phyloP scores from a whole-genome alignment of 2,113 vertebrate genomes.

The Mastomys coucha region DNA sequence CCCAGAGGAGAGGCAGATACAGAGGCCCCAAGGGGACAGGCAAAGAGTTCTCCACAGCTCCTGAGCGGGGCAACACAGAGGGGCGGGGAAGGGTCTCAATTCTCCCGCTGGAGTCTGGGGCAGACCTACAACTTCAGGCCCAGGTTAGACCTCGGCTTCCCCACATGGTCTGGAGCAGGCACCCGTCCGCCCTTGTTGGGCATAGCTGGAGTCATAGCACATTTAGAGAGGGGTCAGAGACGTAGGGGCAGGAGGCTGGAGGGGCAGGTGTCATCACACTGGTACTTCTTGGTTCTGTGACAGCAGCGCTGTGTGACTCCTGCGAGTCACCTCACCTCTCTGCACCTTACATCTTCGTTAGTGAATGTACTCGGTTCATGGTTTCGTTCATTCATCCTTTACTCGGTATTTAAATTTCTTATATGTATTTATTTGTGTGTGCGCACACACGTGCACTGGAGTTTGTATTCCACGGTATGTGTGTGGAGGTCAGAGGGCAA shows the following conservation, averaged over 20 bases:
- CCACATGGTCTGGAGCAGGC: background rate
- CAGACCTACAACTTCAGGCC: too few relatives aligned
- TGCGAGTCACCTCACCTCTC: background rate
- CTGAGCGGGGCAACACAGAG: accelerated
- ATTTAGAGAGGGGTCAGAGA: background rate
- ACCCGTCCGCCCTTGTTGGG: background rate
- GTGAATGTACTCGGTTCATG: background rate
- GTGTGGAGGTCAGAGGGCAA: background rate
- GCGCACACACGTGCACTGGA: accelerated
- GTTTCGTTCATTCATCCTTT: background rate
- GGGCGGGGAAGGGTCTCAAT: too few relatives aligned
- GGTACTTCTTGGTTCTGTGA: background rate
- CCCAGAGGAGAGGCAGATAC: background rate
- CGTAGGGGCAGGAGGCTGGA: background rate
- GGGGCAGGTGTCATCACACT: accelerated
- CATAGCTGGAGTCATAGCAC: background rate
- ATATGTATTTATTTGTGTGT: background rate
- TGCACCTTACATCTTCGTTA: background rate
- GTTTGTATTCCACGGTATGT: background rate
- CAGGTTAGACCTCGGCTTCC: background rate
- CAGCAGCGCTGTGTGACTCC: background rate
- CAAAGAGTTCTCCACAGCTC: background rate
- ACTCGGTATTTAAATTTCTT: background rate
- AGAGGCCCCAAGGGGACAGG: background rate
- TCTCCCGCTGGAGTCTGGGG: background rate